A percentile compares a stretch with the other conserved stretches of the same genome.
Conservation (phyloP, 2,113 vertebrate genomes). For the Poicephalus meyeri region DNA sequence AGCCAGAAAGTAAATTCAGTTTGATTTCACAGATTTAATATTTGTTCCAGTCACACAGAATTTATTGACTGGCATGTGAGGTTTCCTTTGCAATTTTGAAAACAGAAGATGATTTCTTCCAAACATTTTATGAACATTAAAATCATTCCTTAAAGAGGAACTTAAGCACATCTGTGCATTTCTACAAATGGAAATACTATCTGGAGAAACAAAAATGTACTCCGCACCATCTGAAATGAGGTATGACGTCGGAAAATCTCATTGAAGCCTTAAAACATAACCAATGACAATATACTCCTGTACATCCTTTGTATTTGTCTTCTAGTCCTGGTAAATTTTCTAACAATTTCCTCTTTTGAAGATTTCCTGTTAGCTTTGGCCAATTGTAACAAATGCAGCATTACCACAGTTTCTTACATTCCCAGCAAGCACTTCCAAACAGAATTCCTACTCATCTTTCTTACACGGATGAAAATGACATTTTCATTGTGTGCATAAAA, state of each 20-base stretch:
- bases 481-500: background rate
- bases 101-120: background rate
- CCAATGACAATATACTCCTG: background rate
- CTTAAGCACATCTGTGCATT: background rate
- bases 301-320: background rate
- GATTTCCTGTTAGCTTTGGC: background rate
- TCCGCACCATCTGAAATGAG: background rate
- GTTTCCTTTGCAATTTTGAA: background rate
- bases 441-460: background rate
- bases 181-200: background rate
- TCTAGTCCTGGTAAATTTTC: background rate
- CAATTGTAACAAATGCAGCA: background rate
- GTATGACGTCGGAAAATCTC: background rate
- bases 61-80: conserved; percentile 37
- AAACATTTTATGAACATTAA: background rate
- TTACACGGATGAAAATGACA: background rate
- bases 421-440: background rate
- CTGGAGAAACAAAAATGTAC: background rate
- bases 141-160: background rate
- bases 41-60: conserved; percentile 62
- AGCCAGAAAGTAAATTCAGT: conserved; percentile 72
- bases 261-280: background rate
- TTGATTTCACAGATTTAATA: conserved; percentile 73
- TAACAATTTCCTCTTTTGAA: background rate
- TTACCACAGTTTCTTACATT: background rate